Percentiles rank a stretch among this genome's conserved stretches.
Evolutionary conservation across 2,113 vertebrate genomes (phyloP).

Genomic region (Rana temporaria): DNA sequence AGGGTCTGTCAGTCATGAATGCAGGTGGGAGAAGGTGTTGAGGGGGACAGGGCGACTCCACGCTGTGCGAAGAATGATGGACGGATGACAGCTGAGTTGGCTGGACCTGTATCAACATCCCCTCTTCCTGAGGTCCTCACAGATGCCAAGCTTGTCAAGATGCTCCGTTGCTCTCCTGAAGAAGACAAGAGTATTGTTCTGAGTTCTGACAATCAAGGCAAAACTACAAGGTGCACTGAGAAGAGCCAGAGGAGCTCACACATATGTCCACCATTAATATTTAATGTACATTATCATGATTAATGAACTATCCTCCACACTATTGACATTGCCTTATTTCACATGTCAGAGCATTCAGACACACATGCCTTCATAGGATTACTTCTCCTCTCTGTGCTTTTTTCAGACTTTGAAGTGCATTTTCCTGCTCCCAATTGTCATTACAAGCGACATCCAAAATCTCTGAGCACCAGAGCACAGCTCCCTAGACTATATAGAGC

Average conservation of each 20-base stretch:
- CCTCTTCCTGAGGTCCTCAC: conserved; percentile 48
- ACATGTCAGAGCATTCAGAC: not conserved
- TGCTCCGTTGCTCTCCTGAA: conserved; percentile 2
- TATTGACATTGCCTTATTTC: not conserved
- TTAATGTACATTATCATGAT: not conserved
- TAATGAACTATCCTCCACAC: not conserved
- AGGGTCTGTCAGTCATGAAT: conserved; percentile 71
- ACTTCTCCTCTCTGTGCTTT: conserved; percentile 9
- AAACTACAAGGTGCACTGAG: too few species aligned
- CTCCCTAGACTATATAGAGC: not conserved
- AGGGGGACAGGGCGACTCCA: conserved; percentile 55
- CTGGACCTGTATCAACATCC: conserved; percentile 64
- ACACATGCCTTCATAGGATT: not conserved
- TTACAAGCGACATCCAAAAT: not conserved
- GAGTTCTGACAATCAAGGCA: too few species aligned
- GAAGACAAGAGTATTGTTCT: not conserved
- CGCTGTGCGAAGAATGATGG: conserved; percentile 59
- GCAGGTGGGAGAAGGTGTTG: conserved; percentile 56
- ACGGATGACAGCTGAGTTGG: conserved; percentile 60
- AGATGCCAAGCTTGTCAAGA: not conserved
- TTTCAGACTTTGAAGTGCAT: not conserved
- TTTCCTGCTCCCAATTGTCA: not conserved
- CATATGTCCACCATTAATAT: not conserved
- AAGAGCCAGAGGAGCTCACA: not conserved
- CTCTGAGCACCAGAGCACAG: not conserved